These are phyloP conservation scores for Hylomyscus alleni DNA, from an alignment of 2,797 vertebrate species.

Conservation along the genomic window DNA sequence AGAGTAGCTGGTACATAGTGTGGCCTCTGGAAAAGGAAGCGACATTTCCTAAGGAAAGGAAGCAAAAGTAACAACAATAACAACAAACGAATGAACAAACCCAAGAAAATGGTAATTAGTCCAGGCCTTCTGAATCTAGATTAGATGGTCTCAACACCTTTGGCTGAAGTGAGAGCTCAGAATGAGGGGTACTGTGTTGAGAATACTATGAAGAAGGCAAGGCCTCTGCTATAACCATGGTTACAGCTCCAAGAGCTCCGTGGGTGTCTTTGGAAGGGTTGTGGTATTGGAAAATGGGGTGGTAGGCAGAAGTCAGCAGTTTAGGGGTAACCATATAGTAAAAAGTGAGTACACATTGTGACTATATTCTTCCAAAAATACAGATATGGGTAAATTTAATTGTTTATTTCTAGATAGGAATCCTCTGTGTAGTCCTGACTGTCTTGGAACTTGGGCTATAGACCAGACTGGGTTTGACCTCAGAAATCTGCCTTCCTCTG, in stretches of 20 bases:
- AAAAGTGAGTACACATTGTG: not conserved
- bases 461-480: not conserved
- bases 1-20: not conserved
- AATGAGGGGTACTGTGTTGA: not conserved
- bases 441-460: not conserved
- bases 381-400: not conserved
- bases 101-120: not conserved
- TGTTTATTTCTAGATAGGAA: not conserved
- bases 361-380: not conserved
- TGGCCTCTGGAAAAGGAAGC: not conserved
- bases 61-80: not conserved
- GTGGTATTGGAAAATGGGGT: not conserved
- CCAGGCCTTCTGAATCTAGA: not conserved
- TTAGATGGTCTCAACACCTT: not conserved
- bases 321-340: not conserved
- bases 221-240: not conserved
- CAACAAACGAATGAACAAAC: not conserved
- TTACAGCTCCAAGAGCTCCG: not conserved
- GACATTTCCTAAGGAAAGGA: not conserved
- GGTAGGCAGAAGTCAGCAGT: not conserved
- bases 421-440: not conserved
- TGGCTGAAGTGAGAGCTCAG: not conserved
- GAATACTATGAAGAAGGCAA: not conserved
- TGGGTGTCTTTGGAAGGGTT: not conserved
- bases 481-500: not conserved